Evolutionary conservation across 2,888 invertebrate genomes (phyloP).

Genomic region (Alviniconcha strummeri): DNA sequence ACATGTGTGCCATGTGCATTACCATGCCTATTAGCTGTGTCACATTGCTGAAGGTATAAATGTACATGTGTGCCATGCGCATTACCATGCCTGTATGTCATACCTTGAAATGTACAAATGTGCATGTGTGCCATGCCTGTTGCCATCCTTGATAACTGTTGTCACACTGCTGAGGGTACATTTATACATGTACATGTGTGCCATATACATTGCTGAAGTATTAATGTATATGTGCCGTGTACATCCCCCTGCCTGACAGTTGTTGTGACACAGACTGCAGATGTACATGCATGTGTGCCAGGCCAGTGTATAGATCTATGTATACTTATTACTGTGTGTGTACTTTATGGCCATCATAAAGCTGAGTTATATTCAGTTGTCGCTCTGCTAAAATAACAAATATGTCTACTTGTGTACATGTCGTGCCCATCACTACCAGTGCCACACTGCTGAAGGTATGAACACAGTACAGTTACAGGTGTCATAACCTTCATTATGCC

Average conservation of each 20-base stretch:
- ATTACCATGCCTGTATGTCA: too few relatives aligned
- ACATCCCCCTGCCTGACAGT: too few relatives aligned
- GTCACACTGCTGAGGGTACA: too few relatives aligned
- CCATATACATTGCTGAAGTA: conserved; percentile 63
- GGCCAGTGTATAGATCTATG: conserved; percentile 46
- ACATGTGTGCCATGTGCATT: not conserved
- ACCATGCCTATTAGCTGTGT: too few relatives aligned
- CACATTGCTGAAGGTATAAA: not conserved
- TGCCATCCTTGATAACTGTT: not conserved
- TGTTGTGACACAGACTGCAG: too few relatives aligned
- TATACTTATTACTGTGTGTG: not conserved
- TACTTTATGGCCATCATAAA: not conserved
- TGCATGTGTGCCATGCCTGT: not conserved
- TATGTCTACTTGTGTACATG: too few relatives aligned
- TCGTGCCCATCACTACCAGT: conserved; percentile 55
- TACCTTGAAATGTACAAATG: too few relatives aligned
- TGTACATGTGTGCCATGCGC: not conserved
- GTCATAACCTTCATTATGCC: too few relatives aligned
- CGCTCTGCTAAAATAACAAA: too few relatives aligned
- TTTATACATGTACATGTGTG: conserved; percentile 41
- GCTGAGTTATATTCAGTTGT: too few relatives aligned
- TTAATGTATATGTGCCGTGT: not conserved
- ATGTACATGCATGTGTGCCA: conserved; percentile 50
- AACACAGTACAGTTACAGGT: not conserved
- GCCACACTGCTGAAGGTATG: conserved; percentile 61